Conservation (phyloP, 2,888 invertebrate species). For the Meta bourneti region DNA sequence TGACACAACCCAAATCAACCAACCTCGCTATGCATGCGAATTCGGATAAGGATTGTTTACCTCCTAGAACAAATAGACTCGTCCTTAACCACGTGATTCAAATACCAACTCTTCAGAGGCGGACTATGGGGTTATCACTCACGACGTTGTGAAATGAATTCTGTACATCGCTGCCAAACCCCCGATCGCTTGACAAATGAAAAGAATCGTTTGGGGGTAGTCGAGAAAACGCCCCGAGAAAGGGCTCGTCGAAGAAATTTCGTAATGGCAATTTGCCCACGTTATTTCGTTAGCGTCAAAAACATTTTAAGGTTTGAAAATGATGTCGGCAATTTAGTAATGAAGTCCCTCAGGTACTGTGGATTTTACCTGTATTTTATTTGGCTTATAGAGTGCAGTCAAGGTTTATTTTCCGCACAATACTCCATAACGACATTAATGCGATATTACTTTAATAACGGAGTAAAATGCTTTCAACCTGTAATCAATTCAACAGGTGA, state of each 20-base stretch:
- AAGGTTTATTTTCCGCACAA: not conserved
- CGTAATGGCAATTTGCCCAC: no score
- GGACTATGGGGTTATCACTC: conserved; percentile 6
- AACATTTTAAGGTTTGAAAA: no score
- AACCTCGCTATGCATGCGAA: no score
- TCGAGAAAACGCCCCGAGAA: conserved; percentile 6
- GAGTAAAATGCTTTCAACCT: no score
- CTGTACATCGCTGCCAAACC: not conserved
- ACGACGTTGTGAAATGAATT: conserved; percentile 32
- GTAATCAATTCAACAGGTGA: no score
- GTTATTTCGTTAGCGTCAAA: no score
- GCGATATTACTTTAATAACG: not conserved
- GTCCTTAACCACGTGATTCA: no score
- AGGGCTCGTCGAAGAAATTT: not conserved
- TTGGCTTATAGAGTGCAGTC: not conserved
- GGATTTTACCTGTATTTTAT: not conserved
- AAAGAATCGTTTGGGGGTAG: conserved; percentile 17
- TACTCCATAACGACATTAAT: not conserved
- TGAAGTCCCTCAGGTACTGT: not conserved
- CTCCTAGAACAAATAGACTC: no score
- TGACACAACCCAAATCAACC: no score
- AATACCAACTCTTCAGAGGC: not conserved
- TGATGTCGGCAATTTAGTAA: not conserved
- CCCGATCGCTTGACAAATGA: conserved; percentile 31
- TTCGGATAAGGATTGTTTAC: no score